Conservation (phyloP, 64 coral and sea anemone genomes). For the Stichodactyla mertensii region DNA sequence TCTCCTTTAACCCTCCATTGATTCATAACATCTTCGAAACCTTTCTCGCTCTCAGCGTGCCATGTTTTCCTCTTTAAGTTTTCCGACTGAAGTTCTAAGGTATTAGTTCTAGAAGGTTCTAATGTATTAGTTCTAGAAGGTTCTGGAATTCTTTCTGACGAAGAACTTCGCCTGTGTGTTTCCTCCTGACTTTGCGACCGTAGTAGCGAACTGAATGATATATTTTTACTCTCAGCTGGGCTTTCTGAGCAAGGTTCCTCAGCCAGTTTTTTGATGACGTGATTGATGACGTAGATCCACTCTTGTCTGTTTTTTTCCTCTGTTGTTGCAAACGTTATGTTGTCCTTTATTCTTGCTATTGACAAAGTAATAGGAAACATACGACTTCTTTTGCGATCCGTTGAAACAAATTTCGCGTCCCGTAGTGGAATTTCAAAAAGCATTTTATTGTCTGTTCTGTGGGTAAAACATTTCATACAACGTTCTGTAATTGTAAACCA, state of each 20-base stretch:
- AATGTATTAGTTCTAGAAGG: no score
- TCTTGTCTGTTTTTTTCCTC: constrained; percentile 61
- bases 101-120: neutral
- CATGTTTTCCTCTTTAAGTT: constrained; percentile 13
- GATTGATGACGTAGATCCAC: constrained; percentile 73
- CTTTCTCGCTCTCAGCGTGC: neutral
- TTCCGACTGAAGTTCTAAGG: neutral
- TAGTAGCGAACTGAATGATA: neutral
- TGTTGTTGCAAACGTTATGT: constrained; percentile 73
- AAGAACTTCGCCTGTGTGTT: neutral
- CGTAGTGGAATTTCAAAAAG: constrained; percentile 82
- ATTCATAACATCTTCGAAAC: neutral
- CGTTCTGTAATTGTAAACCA: constrained; percentile 72
- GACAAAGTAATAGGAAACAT: constrained; percentile 83
- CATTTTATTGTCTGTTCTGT: constrained; percentile 77
- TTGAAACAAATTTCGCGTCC: constrained; percentile 61
- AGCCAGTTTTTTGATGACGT: constrained; percentile 59
- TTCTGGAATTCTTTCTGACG: neutral
- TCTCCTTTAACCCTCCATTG: constrained; percentile 45
- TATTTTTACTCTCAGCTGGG: neutral
- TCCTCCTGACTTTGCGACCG: neutral
- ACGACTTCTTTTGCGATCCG: constrained; percentile 62
- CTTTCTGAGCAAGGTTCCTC: neutral
- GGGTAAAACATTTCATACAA: constrained; percentile 74
- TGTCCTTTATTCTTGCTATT: constrained; percentile 71